These are phyloP conservation scores for Acrobeloides nanus DNA, from an alignment of 2,888 invertebrate genomes.

Conservation along the genomic window DNA sequence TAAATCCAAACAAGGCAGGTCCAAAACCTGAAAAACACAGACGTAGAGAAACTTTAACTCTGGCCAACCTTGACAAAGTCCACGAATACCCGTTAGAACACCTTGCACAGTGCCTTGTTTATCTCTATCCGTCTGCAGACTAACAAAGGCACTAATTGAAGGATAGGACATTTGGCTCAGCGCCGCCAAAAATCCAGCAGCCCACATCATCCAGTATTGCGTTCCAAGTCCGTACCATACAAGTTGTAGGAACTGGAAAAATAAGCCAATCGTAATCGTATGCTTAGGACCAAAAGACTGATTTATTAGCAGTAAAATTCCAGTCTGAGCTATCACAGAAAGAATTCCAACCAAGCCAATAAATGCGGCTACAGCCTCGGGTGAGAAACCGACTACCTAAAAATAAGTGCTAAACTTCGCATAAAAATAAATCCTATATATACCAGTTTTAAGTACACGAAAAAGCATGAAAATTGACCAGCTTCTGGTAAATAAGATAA, in stretches of 20 bases:
- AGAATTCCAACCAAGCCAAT: constrained; percentile 92
- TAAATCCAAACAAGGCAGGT: constrained; percentile 94
- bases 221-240: constrained; percentile 63
- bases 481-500: constrained; percentile 91
- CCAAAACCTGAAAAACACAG: constrained; percentile 62
- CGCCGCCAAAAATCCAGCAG: constrained; percentile 88
- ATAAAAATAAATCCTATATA: constrained; percentile 7
- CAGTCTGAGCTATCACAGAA: constrained; percentile 78
- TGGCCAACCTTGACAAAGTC: constrained; percentile 79
- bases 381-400: constrained; percentile 83
- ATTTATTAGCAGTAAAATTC: constrained; percentile 62
- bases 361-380: constrained; percentile 88
- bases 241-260: constrained; percentile 91
- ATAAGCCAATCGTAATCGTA: constrained; percentile 89
- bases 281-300: constrained; percentile 76
- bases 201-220: constrained; percentile 85
- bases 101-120: constrained; percentile 92
- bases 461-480: constrained; percentile 98
- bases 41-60: constrained; percentile 6
- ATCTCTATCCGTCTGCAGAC: constrained; percentile 92
- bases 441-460: constrained; percentile 90
- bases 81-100: constrained; percentile 96
- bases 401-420: constrained; percentile 18
- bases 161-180: constrained; percentile 95
- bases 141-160: constrained; percentile 95